Conservation (phyloP, 1,140 invertebrate species). For the Solen grandis region DNA sequence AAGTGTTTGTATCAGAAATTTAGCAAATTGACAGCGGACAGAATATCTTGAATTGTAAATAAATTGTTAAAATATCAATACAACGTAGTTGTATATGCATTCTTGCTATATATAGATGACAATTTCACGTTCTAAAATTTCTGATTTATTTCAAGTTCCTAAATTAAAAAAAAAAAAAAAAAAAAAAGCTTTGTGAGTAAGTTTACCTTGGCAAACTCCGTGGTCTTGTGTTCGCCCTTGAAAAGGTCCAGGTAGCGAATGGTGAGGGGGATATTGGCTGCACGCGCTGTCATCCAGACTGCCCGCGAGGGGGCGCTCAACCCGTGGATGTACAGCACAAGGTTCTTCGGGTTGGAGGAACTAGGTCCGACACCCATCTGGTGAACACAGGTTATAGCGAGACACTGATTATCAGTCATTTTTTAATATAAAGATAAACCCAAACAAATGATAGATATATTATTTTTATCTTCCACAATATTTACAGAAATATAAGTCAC, state of each 20-base stretch:
- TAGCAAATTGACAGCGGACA: too few species aligned
- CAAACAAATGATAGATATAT: not conserved
- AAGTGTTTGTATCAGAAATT: too few species aligned
- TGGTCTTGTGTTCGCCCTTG: constrained; percentile 64
- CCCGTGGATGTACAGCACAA: constrained; percentile 58
- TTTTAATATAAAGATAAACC: not conserved
- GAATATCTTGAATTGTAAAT: too few species aligned
- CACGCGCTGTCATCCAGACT: constrained; percentile 62
- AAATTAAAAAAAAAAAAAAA: too few species aligned
- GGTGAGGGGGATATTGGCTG: constrained; percentile 57
- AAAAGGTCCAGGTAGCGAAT: constrained; percentile 61
- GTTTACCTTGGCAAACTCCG: constrained; percentile 62
- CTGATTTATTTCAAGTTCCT: too few species aligned
- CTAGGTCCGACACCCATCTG: constrained; percentile 49
- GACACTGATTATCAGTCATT: not conserved
- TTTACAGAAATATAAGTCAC: not conserved
- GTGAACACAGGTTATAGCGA: not conserved
- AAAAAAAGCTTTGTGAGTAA: not conserved
- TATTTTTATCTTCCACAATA: not conserved
- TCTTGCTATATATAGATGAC: too few species aligned
- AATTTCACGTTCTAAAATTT: too few species aligned
- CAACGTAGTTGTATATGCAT: too few species aligned
- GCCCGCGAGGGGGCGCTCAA: constrained; percentile 60
- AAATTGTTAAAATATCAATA: too few species aligned
- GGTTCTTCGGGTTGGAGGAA: constrained; percentile 36